Percentiles rank a stretch among this genome's conserved stretches.
Conservation (phyloP, 2,888 invertebrate species). For the Erpobdella octoculata region DNA sequence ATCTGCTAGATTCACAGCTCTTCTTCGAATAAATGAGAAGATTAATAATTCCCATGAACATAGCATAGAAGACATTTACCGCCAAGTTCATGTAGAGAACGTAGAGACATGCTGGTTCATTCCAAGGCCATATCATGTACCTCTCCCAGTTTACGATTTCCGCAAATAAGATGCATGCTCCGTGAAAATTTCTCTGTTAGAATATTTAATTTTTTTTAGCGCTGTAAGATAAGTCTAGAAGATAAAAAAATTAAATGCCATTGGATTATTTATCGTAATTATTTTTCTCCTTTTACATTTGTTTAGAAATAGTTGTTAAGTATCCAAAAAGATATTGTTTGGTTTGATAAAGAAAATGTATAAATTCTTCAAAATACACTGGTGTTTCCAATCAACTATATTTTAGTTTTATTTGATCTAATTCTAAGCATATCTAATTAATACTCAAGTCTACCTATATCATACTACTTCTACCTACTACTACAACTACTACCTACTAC, state of each 20-base stretch:
- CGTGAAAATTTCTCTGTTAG: constrained; percentile 37
- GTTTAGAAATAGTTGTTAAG: too few relatives aligned
- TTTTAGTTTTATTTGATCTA: neutral
- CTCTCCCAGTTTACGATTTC: constrained; percentile 37
- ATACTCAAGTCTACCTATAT: too few relatives aligned
- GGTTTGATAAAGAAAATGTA: too few relatives aligned
- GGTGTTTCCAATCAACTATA: neutral
- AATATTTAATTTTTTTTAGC: neutral
- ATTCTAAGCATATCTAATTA: neutral
- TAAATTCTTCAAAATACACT: neutral
- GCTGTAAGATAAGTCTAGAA: too few relatives aligned
- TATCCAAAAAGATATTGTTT: too few relatives aligned
- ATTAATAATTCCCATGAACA: constrained; percentile 35
- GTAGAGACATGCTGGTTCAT: constrained; percentile 37
- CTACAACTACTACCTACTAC: too few relatives aligned
- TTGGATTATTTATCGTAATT: too few relatives aligned
- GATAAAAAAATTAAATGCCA: too few relatives aligned
- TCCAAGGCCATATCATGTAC: constrained; percentile 36
- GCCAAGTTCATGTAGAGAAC: constrained; percentile 36
- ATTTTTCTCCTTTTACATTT: too few relatives aligned
- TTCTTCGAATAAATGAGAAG: constrained; percentile 24
- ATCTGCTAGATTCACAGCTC: neutral
- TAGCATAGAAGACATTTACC: constrained; percentile 33
- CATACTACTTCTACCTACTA: too few relatives aligned
- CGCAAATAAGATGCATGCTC: constrained; percentile 37